These are phyloP conservation scores for Sebastes trivittatus DNA, from an alignment of 2,797 vertebrate species.

Conservation along the genomic window DNA sequence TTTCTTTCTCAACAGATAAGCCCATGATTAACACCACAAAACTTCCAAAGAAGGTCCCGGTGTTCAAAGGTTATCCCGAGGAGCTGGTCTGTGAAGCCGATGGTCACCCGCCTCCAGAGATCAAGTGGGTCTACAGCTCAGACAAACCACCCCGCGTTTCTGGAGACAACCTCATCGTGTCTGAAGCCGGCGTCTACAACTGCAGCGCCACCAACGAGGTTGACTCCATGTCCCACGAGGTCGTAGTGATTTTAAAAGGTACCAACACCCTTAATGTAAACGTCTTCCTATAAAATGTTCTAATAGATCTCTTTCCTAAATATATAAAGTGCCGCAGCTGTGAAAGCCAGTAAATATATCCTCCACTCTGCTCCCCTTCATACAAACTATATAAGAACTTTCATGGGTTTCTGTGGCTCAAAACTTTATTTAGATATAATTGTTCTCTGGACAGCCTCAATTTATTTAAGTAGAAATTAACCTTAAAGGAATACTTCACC, in stretches of 20 bases:
- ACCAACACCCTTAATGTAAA: conserved; percentile 8
- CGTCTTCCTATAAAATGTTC: not conserved
- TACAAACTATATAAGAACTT: not conserved
- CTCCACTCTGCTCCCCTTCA: not conserved
- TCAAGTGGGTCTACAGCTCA: conserved; percentile 60
- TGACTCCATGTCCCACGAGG: not conserved
- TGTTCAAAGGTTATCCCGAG: conserved; percentile 73
- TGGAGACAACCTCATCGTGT: conserved; percentile 42
- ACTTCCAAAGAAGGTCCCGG: conserved; percentile 58
- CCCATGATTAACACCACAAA: conserved; percentile 73
- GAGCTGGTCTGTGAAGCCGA: conserved; percentile 76
- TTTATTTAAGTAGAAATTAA: not conserved
- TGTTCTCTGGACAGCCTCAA: not conserved
- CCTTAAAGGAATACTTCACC: not conserved
- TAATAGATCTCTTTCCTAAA: not conserved
- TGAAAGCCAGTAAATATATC: not conserved
- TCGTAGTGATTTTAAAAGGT: conserved; percentile 78
- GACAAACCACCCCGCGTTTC: accelerated
- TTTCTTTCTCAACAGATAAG: conserved; percentile 60
- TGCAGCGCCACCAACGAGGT: conserved; percentile 71
- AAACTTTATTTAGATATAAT: not conserved
- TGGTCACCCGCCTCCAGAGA: conserved; percentile 68
- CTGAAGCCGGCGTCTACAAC: conserved; percentile 57
- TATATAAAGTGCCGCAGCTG: not conserved
- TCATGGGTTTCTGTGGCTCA: not conserved